Base-by-base conservation (phyloP, 2,888 invertebrate genomes). In the Malthinus seriepunctatus region DNA sequence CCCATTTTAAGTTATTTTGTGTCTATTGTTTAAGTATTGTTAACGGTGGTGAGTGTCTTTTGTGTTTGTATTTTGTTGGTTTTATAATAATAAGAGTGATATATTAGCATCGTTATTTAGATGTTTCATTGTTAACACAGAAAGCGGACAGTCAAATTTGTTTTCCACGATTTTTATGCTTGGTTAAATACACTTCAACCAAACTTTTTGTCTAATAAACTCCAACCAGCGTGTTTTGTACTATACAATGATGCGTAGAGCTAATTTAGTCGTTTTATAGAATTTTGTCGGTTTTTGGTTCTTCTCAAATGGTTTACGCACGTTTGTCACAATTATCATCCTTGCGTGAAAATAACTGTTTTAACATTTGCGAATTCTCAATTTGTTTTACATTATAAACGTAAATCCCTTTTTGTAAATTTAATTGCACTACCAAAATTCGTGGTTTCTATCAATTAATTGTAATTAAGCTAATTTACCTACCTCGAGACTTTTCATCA, bases 91-190 rank as follows among this genome's bases (percentile, higher is more conserved):
- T 59, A 54, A 53, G 32, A 54, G 23, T 59, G 59, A 59, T 49
- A 54, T 59, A 59, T 54, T 54, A 59, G 15, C 39, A 12, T 54
- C 59, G 47, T 59, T 59, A 59, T 59, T 59, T 59, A 59, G 54
- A 59, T 45, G 50, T 51, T 48, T 50, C 51, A 49, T 53, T 59
- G 54, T 59, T 42, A 42, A 42, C 39, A 54, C 46, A 58, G 46
- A 57, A 49, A 31, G 49, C 37, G 49, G 32, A 42, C 37, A 53
- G 52, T 58, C 52, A 58, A 58, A 58, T 57, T 58, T 53, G 58
- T 58, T 53, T 53, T 53, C 37, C 44, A 42, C 52, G 38, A 58
- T 53, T 58, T 58, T 58, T 58, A 53, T 52, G 58, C 58, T 32
- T 35, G 33, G 50, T 42, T 58, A 53, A 53, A 53, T 58, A 42